A percentile compares a stretch with the other conserved stretches of the same genome.
These are phyloP conservation scores for Mongoloraphidia duomilia DNA, from an alignment of 2,888 invertebrate genomes.

Conservation along the genomic window DNA sequence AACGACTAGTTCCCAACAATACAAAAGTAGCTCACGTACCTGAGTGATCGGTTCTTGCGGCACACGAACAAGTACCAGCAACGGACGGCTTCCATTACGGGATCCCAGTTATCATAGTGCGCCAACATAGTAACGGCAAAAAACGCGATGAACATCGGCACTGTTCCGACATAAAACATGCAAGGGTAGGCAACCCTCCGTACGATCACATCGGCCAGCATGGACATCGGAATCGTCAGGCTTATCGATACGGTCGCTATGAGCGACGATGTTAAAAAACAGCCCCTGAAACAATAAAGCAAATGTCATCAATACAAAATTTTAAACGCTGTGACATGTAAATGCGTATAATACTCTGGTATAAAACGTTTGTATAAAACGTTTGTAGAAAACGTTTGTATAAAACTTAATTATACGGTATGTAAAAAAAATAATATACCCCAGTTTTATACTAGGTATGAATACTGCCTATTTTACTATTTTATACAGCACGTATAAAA, in stretches of 20 bases:
- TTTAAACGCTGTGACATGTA: background rate
- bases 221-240: constrained; percentile 77
- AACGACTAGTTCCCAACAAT: no score
- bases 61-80: constrained; percentile 34
- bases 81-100: constrained; percentile 43
- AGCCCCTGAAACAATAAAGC: constrained; percentile 53
- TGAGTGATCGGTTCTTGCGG: constrained; percentile 32
- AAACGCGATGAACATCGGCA: constrained; percentile 65
- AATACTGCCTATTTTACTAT: no score
- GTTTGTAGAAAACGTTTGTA: no score
- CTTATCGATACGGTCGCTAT: constrained; percentile 78
- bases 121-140: constrained; percentile 52
- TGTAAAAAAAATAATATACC: no score
- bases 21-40: constrained; percentile 24
- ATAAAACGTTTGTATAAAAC: no score
- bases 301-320: background rate
- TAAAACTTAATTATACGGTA: no score
- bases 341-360: no score
- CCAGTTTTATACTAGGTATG: no score
- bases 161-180: constrained; percentile 61
- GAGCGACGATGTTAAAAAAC: constrained; percentile 81
- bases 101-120: constrained; percentile 73
- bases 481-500: no score
- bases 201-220: constrained; percentile 66
- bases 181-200: constrained; percentile 51